Base-by-base conservation (phyloP, 2,888 invertebrate species). In the Charanyca ferruginea region DNA sequence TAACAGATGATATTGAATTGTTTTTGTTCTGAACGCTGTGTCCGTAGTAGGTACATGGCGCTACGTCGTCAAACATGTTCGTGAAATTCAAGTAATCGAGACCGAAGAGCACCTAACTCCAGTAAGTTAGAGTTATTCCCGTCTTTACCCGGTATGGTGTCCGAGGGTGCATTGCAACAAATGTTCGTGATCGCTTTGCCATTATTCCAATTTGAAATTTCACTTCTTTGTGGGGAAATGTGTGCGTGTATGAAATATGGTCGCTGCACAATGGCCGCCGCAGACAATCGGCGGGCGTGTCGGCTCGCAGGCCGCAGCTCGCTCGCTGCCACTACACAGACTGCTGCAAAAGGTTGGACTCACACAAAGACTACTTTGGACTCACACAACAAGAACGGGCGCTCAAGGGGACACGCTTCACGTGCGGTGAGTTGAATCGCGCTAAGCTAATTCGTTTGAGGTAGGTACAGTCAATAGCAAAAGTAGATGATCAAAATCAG, bases 171-270 rank as follows among this genome's bases (percentile, higher is more conserved):
- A 57, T 49, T 45, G 47, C 38, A 63, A 71, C 54, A 63, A 71
- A 74, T 57, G 66, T 55, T 61, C 41, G 62, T 55, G 63, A 64
- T 67, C 51, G 51, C 35, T 65, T 60, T 62, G 49, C 48, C 61
- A 57, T 58, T 54, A 58, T 79, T 69, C 77, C 49, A 42, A 78
- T 73, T 73, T 69, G 60, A 71, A 73, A 72, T 79, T 75, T 79
- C 66, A 70, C 71, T 68, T 70, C 52, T 82, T 70, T 66, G 64
- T 75, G 51, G 45, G 22, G 57, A 66, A 61, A 62, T 23, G 59
- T 38, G 53, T 66, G 51, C 55, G 55, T 72, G 55, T 63, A 55
- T 60, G 72, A 63, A 42, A 35, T 71, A 72, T 60, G 59, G 59
- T 13, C 22, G 47, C 45, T 18, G 54, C 62, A 77, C 77, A 77